Base-by-base conservation (phyloP, 2,113 vertebrate genomes). In the Petaurus breviceps region DNA sequence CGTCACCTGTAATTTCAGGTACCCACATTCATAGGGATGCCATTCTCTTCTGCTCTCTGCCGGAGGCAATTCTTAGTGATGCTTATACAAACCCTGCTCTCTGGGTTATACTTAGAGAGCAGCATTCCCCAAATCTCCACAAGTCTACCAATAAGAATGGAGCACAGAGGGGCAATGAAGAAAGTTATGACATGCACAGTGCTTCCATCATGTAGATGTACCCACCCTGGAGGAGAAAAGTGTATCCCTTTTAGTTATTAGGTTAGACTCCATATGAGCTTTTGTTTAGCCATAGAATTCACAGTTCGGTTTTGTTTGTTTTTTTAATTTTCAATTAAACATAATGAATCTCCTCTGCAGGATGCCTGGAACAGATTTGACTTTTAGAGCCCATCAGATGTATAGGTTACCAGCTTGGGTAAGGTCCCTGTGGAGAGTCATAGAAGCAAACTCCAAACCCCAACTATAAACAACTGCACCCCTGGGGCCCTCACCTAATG, bases 1-100 rank as follows among this genome's bases (percentile, higher is more conserved):
- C 92, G 77, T 97, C 96, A 97, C 96, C 97, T 97, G 95, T 54
- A 51, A 93, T 90, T 96, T 94, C 94, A 94, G 91, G 96, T 96
- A 43, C 94, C 91, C 61, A n/a, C 16, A 51, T 96, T 93, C 49
- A 52, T 92, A 84, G 28, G 54, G 0, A 26, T 46, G 55, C 52
- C 91, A 10, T 12, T 91, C 54, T 55, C 94, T 55, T 31, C 54
- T 77, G 4, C 0, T 11, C 19, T 26, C n/a, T 49, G 37, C 96
- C 94, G 51, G 0, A 19, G 89, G 94, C 77, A 49, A 12, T n/a
- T 95, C 92, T 93, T 92, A 91, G 22, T 57, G 49, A 91, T 0
- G 0, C 16, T 89, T 93, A 22, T 3, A 23, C 61, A 22, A 95
- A 90, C 46, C 19, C 91, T 53, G 24, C 6, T 97, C 91, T 95